Evolutionary conservation across 1,140 invertebrate genomes (phyloP).

Genomic region (Drosophila rhopaloa): DNA sequence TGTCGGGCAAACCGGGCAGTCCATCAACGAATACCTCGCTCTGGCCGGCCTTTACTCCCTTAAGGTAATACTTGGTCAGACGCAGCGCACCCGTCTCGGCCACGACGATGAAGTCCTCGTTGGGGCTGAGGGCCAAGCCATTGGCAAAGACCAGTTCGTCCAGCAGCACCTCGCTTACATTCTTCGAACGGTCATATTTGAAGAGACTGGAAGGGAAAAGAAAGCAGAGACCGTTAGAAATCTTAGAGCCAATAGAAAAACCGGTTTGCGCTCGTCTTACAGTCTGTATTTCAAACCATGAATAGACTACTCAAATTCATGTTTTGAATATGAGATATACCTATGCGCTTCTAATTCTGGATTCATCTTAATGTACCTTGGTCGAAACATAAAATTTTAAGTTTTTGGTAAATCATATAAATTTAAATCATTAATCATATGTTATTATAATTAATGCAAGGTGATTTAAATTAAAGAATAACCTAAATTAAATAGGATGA

Average conservation of each 20-base stretch:
- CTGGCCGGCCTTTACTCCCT: constrained; percentile 88
- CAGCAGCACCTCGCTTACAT: constrained; percentile 87
- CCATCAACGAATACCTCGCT: constrained; percentile 90
- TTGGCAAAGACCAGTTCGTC: constrained; percentile 91
- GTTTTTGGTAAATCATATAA: no score
- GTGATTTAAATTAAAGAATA: no score
- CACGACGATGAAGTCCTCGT: constrained; percentile 91
- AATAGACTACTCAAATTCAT: neutral
- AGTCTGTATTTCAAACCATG: constrained; percentile 6
- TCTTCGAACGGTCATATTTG: constrained; percentile 86
- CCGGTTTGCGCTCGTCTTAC: constrained; percentile 46
- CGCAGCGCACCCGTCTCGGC: constrained; percentile 87
- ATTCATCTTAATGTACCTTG: no score
- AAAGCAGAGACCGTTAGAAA: constrained; percentile 19
- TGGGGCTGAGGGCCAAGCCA: constrained; percentile 89
- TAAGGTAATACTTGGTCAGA: constrained; percentile 89
- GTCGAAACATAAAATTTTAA: no score
- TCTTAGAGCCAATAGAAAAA: constrained; percentile 41
- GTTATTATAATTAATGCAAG: no score
- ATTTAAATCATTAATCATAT: no score
- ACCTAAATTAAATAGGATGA: no score
- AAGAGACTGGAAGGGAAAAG: constrained; percentile 79
- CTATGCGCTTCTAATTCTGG: no score
- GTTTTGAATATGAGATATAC: neutral
- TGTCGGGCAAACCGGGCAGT: constrained; percentile 92